Conservation (phyloP, 2,888 invertebrate genomes). For the Drosophila merina region DNA sequence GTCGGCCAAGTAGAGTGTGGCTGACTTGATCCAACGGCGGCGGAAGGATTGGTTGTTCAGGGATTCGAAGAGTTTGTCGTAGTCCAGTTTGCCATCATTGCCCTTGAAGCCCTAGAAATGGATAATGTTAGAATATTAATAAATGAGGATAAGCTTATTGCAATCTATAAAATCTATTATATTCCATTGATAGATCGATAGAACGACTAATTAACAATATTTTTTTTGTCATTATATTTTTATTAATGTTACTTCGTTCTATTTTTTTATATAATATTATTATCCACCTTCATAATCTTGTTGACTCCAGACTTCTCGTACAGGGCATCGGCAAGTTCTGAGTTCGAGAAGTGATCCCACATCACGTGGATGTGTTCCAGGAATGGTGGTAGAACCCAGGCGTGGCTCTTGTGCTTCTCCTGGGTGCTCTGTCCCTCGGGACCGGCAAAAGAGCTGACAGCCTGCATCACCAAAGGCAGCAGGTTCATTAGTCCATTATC, state of each 20-base stretch:
- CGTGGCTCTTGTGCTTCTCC: conserved; percentile 88
- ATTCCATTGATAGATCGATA: no score
- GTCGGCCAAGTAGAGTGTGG: conserved; percentile 90
- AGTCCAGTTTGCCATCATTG: conserved; percentile 88
- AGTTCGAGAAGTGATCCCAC: conserved; percentile 92
- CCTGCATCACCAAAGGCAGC: conserved; percentile 88
- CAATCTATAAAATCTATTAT: no score
- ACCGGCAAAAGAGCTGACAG: conserved; percentile 86
- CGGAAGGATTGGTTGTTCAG: conserved; percentile 92
- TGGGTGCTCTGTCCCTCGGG: conserved; percentile 87
- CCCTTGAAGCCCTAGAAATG: conserved; percentile 86
- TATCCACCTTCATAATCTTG: conserved; percentile 86
- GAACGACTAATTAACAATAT: no score
- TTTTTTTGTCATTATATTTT: no score
- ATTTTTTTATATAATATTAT: no score
- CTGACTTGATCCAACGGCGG: conserved; percentile 91
- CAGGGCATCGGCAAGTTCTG: conserved; percentile 90
- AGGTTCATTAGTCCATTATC: conserved; percentile 85
- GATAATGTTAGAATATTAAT: neutral
- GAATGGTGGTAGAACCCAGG: conserved; percentile 89
- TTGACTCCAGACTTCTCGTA: conserved; percentile 90
- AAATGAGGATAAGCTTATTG: no score
- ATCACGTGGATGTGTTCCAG: conserved; percentile 89
- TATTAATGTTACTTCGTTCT: no score
- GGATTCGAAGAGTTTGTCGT: conserved; percentile 89